Conservation (phyloP, 2,113 vertebrate species). For the Elgaria multicarinata region DNA sequence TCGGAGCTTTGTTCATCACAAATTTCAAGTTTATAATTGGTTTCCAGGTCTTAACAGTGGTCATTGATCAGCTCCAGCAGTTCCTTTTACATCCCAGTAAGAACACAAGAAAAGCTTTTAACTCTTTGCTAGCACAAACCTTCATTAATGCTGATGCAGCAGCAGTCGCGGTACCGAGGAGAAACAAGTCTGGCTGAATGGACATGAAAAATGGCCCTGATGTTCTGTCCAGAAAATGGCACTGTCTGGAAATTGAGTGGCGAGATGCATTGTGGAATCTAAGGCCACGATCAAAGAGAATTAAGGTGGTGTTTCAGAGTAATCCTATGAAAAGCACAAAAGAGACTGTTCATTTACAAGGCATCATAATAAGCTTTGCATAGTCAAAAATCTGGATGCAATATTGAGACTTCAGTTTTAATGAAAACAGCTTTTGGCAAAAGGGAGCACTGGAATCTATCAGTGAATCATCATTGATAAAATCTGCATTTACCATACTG, state of each 20-base stretch:
- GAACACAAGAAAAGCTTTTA: constrained; percentile 76
- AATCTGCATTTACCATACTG: not conserved
- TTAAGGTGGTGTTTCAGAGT: not conserved
- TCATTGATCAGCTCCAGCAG: constrained; percentile 86
- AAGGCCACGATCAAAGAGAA: not conserved
- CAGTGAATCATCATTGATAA: not conserved
- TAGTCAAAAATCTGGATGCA: not conserved
- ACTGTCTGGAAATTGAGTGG: constrained; percentile 24
- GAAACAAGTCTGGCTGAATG: constrained; percentile 1
- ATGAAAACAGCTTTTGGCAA: not conserved
- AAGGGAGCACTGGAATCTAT: not conserved
- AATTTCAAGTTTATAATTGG: constrained; percentile 89
- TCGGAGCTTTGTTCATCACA: constrained; percentile 91
- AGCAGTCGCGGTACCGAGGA: constrained; percentile 2
- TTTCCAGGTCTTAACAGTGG: constrained; percentile 88
- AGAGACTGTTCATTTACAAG: not conserved
- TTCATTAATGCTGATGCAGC: constrained; percentile 30
- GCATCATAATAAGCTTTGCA: not conserved
- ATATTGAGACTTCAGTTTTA: not conserved
- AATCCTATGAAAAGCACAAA: not conserved
- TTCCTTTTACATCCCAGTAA: constrained; percentile 80
- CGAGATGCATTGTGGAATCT: not conserved
- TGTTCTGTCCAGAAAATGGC: constrained; percentile 21
- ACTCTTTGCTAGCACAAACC: constrained; percentile 69
- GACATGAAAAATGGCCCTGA: not conserved